A percentile compares a stretch with the other conserved stretches of the same genome.
Conservation (phyloP, 2,797 vertebrate genomes). For the Gymnopithys bicolor region DNA sequence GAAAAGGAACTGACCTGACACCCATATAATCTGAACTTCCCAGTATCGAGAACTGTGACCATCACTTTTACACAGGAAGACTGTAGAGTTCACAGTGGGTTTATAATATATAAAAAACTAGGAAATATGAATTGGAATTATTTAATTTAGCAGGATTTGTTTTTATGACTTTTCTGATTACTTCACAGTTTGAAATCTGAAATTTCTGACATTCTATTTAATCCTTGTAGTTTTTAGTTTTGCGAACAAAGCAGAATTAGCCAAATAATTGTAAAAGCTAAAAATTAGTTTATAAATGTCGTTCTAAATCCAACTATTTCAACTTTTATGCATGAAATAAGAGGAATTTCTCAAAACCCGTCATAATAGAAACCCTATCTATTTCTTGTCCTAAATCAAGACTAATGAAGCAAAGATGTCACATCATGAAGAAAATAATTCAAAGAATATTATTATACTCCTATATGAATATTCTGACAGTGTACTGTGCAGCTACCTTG, state of each 20-base stretch:
- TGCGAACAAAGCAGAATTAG: neutral
- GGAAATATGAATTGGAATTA: neutral
- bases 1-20: neutral
- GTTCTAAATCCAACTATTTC: neutral
- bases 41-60: neutral
- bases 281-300: neutral
- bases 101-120: neutral
- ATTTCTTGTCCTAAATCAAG: neutral
- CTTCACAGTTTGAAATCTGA: neutral
- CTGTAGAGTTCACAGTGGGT: neutral
- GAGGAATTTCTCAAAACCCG: neutral
- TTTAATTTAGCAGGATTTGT: neutral
- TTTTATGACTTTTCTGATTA: neutral
- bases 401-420: neutral
- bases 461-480: neutral
- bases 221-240: neutral
- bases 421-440: neutral
- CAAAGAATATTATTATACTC: neutral
- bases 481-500: neutral
- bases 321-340: neutral
- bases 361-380: neutral
- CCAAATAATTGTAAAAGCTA: neutral
- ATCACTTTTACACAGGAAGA: neutral
- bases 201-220: neutral
- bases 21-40: neutral